Conservation (phyloP, 2,113 vertebrate genomes). For the Triplophysa siluroides region DNA sequence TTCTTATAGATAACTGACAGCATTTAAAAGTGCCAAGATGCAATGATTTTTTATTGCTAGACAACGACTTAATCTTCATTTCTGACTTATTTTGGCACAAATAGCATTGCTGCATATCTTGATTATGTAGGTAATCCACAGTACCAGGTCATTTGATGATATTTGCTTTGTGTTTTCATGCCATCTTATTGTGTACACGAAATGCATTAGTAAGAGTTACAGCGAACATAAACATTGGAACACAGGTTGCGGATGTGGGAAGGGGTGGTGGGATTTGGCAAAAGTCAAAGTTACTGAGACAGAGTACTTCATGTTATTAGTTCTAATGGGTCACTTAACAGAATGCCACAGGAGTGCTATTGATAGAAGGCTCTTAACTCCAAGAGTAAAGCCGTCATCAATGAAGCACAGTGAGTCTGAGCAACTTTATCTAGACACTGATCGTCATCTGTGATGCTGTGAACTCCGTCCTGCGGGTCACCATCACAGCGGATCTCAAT, state of each 20-base stretch:
- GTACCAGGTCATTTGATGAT: not conserved
- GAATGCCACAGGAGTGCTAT: constrained; percentile 58
- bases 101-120: not conserved
- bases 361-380: constrained; percentile 57
- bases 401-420: constrained; percentile 55
- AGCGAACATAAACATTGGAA: constrained; percentile 64
- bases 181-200: constrained; percentile 28
- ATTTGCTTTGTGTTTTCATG: not conserved
- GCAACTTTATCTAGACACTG: constrained; percentile 47
- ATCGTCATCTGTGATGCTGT: constrained; percentile 37
- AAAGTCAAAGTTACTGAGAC: constrained; percentile 61
- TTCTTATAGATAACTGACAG: too few relatives aligned
- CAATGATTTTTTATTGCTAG: too few relatives aligned
- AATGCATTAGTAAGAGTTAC: constrained; percentile 50
- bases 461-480: constrained; percentile 20
- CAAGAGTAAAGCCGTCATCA: constrained; percentile 53
- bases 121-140: not conserved
- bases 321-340: constrained; percentile 58
- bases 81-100: too few relatives aligned
- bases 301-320: constrained; percentile 65
- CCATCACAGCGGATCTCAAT: not conserved
- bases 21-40: too few relatives aligned
- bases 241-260: constrained; percentile 60
- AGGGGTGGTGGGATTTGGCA: constrained; percentile 67
- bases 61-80: too few relatives aligned